Evolutionary conservation across 2,113 vertebrate species (phyloP), one percentile per base, ranked within the genome.

Genomic region (Ardeotis arabs): DNA sequence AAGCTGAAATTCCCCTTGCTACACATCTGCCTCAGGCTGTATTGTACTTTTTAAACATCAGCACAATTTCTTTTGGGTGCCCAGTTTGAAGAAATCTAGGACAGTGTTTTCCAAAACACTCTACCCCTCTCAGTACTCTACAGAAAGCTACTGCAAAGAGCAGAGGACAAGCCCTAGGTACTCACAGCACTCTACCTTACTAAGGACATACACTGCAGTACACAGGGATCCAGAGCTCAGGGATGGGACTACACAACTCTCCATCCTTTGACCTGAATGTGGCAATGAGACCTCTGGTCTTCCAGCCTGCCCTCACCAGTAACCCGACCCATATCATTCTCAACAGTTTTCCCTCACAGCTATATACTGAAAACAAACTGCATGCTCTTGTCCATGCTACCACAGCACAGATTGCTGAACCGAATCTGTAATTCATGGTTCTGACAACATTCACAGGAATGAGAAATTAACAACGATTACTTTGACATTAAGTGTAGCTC

Each of bases 1-100:
- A 56, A 66, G n/a, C 45, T 70, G 53, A 76, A 69, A 73, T 5
- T 69, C 28, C 79, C 67, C 31, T 41, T 58, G 47, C 41, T 55
- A 19, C 31, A 49, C 0, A 0, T 23, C 59, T 66, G 63, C 41
- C 50, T 53, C 55, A 50, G 17, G 53, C 0, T 62, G 33, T 8
- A n/a, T n/a, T 78, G 60, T 11, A 55, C 39, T 72, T 75, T 67
- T 47, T 37, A 84, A 84, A 55, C 20, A 87, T 6, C 84, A 72
- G 25, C 31, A 89, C 19, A 14, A 50, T 29, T 73, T 64, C 35
- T 55, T 69, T 7, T 28, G 59, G 45, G 28, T 29, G 41, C 23
- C 10, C 63, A 74, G 12, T 33, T 21, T 70, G 31, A 81, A 78
- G 60, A 70, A 10, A 16, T 14, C 41, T 52, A 17, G 1, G 50